Evolutionary conservation across 2,113 vertebrate genomes (phyloP).

Genomic region (Willisornis vidua): DNA sequence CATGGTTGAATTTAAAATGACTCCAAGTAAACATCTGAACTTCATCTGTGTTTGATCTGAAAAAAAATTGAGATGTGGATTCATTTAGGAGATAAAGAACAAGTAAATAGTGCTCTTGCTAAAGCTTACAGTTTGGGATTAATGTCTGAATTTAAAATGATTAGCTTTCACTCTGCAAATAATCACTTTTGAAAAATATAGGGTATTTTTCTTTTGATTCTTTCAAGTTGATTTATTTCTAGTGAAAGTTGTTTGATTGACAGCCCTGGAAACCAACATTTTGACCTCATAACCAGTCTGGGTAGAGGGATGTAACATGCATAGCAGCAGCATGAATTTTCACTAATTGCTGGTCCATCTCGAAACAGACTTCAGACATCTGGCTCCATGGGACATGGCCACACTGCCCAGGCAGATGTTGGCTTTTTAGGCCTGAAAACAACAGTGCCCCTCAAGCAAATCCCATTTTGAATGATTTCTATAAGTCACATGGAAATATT

Average conservation of each 20-base stretch:
- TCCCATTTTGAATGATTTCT: neutral
- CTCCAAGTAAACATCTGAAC: conserved; percentile 42
- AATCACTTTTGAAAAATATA: conserved; percentile 40
- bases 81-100: neutral
- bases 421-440: neutral
- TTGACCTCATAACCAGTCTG: neutral
- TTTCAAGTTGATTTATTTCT: conserved; percentile 32
- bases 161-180: conserved; percentile 20
- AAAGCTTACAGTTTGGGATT: conserved; percentile 34
- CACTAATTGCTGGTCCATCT: neutral
- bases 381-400: neutral
- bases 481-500: neutral
- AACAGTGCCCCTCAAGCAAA: accelerated
- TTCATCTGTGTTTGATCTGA: neutral
- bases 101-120: neutral
- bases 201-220: conserved; percentile 8
- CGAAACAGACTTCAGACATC: neutral
- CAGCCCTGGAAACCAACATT: neutral
- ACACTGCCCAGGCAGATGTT: neutral
- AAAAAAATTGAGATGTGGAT: neutral
- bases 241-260: conserved; percentile 22
- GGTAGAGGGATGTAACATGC: neutral
- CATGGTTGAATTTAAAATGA: conserved; percentile 31
- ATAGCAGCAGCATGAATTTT: neutral
- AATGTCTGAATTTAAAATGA: conserved; percentile 10